These are phyloP conservation scores for rat (Rattus norvegicus) DNA, from an alignment of 2,113 vertebrate species.

Conservation along the genomic window GRCr8 NC_086019.1:20280001-20280500, in stretches of 20 bases:
- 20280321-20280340: no score
- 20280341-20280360: neutral
- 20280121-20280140: neutral
- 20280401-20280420: neutral
- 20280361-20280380: neutral
- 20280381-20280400: neutral
- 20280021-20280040: neutral
- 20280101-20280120: neutral
- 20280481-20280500: neutral
- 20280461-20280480: neutral
- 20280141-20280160: neutral
- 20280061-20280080: neutral
- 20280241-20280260: neutral
- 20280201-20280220: neutral
- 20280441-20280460: neutral
- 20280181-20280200: neutral
- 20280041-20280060: neutral
- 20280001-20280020: neutral
- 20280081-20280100: neutral
- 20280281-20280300: neutral
- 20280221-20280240: neutral
- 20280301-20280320: neutral
- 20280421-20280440: neutral
- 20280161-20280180: neutral
- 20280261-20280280: neutral